A percentile compares a stretch with the other conserved stretches of the same genome.
Conservation (phyloP, 2,888 invertebrate genomes). For the Graphium colonna region DNA sequence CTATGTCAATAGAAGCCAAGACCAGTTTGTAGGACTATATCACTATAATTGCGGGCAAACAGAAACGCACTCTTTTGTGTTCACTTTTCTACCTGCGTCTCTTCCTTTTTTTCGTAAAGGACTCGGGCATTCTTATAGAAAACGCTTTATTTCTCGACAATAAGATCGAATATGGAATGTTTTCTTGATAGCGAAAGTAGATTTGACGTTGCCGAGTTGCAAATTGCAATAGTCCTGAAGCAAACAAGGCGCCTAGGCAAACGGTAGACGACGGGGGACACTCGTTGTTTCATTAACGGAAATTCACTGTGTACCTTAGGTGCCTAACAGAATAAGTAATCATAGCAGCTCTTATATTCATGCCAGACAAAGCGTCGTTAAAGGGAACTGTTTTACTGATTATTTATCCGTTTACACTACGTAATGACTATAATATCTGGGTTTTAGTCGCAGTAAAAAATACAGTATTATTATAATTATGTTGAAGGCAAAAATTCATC, state of each 20-base stretch:
- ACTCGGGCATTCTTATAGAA: slow-evolving; percentile 31
- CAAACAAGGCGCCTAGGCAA: slow-evolving; percentile 10
- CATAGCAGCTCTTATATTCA: too few relatives aligned
- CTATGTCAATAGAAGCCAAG: background rate
- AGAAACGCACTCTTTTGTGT: slow-evolving; percentile 64
- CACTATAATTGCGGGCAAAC: slow-evolving; percentile 26
- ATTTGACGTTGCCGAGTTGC: slow-evolving; percentile 5
- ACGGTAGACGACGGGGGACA: slow-evolving; percentile 16
- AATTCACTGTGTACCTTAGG: too few relatives aligned
- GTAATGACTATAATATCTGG: too few relatives aligned
- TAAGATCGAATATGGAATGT: slow-evolving; percentile 36
- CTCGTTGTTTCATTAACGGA: slow-evolving; percentile 16
- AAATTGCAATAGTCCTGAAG: slow-evolving; percentile 21
- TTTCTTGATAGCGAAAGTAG: slow-evolving; percentile 1
- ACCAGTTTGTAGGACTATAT: slow-evolving; percentile 19
- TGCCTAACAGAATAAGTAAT: too few relatives aligned
- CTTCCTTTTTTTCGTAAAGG: slow-evolving; percentile 59
- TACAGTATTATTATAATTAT: too few relatives aligned
- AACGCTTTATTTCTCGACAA: slow-evolving; percentile 27
- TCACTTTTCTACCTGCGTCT: slow-evolving; percentile 69
- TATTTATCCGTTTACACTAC: too few relatives aligned
- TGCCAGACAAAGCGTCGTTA: too few relatives aligned
- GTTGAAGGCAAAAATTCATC: too few relatives aligned
- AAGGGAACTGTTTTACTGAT: too few relatives aligned
- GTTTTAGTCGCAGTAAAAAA: too few relatives aligned